A percentile compares a stretch with the other conserved stretches of the same genome.
These are phyloP conservation scores for Garrulus glandarius DNA, from an alignment of 2,797 vertebrate genomes.

Conservation along the genomic window DNA sequence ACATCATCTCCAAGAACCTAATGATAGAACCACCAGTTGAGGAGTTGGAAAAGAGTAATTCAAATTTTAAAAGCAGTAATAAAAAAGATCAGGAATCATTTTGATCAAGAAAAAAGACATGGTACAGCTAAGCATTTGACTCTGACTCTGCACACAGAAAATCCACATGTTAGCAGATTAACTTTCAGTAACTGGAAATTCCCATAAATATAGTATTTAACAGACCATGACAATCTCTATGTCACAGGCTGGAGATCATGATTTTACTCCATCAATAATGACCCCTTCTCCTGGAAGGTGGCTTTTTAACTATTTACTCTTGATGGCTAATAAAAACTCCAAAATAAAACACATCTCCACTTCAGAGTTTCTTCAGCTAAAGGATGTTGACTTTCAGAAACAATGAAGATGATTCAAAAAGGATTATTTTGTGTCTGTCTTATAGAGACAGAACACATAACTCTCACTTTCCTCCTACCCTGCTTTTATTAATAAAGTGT, in stretches of 20 bases:
- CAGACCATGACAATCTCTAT: not conserved
- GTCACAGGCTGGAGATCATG: not conserved
- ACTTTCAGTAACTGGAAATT: not conserved
- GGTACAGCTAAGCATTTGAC: not conserved
- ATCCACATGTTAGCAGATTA: not conserved
- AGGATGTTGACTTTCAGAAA: not conserved
- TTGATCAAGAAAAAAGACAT: not conserved
- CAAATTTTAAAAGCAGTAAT: not conserved
- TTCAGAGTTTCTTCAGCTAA: not conserved
- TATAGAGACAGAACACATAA: not conserved
- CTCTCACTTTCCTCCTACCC: not conserved
- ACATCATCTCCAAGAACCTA: not conserved
- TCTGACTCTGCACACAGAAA: not conserved
- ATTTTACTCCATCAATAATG: not conserved
- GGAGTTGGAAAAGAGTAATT: not conserved
- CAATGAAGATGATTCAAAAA: not conserved
- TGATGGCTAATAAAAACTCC: not conserved
- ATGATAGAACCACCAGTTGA: rapidly evolving
- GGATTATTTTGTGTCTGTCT: not conserved
- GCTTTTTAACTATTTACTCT: not conserved
- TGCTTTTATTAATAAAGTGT: not conserved
- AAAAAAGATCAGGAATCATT: not conserved
- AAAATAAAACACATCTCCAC: not conserved
- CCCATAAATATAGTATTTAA: not conserved
- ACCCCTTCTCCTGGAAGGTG: not conserved